phyloP scores from a whole-genome alignment of 2,113 vertebrate species.

The Taxidea taxus region DNA sequence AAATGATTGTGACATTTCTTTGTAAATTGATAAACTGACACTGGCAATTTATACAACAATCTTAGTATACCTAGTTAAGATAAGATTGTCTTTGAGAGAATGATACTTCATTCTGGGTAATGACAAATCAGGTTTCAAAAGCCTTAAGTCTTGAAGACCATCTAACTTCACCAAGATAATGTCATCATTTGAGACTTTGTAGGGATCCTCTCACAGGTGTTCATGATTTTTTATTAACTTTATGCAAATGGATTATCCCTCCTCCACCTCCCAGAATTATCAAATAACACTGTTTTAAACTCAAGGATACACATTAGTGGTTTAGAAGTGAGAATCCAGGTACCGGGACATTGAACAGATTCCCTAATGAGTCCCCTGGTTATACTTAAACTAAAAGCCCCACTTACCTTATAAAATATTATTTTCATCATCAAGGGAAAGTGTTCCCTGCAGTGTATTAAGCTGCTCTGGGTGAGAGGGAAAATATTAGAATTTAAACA shows the following conservation, averaged over 20 bases:
- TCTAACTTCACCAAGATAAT: not conserved
- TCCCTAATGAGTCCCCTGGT: conserved; percentile 69
- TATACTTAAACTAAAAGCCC: conserved; percentile 77
- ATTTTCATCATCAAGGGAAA: conserved; percentile 82
- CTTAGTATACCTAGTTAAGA: not conserved
- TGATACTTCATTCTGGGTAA: not conserved
- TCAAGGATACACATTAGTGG: not conserved
- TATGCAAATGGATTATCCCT: not conserved
- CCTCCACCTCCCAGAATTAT: not conserved
- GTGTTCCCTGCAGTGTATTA: conserved; percentile 78
- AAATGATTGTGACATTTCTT: not conserved
- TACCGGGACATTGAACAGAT: conserved; percentile 15
- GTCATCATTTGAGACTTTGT: not conserved
- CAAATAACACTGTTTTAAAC: conserved; percentile 47
- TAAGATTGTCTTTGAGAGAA: not conserved
- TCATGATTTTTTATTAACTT: conserved; percentile 1
- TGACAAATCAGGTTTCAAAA: not conserved
- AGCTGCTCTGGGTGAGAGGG: conserved; percentile 72
- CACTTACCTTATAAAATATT: conserved; percentile 80
- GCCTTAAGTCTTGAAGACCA: not conserved
- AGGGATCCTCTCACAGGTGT: not conserved
- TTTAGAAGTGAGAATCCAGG: conserved; percentile 33
- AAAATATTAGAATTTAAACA: conserved; percentile 80
- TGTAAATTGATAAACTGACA: not conserved
- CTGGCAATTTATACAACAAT: not conserved